Evolutionary conservation across 30 jellyfish, hydroid and myxozoan genomes (phyloP).

Genomic region (Mastigias papua): DNA sequence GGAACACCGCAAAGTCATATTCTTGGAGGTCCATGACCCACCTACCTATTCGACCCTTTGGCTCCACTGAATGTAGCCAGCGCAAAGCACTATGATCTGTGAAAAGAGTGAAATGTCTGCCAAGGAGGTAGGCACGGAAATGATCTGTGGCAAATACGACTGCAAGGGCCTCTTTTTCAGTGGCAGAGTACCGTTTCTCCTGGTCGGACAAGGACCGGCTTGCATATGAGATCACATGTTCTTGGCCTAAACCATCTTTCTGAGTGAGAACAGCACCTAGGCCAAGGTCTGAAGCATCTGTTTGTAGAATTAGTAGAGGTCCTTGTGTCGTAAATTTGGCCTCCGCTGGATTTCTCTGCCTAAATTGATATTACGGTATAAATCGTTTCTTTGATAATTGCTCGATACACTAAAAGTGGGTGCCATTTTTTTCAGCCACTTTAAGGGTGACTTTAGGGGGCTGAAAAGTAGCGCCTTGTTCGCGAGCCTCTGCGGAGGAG

Average conservation of each 20-base stretch:
- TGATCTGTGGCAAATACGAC: slow-evolving; percentile 40
- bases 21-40: slow-evolving; percentile 78
- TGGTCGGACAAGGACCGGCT: slow-evolving; percentile 46
- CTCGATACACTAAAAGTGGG: no score
- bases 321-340: no score
- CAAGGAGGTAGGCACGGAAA: slow-evolving; percentile 51
- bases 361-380: no score
- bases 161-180: slow-evolving; percentile 76
- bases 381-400: no score
- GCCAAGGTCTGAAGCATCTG: slow-evolving; percentile 72
- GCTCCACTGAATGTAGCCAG: slow-evolving; percentile 75
- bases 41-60: slow-evolving; percentile 70
- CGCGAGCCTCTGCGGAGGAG: no score
- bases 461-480: no score
- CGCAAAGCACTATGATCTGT: slow-evolving; percentile 74
- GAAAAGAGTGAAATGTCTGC: slow-evolving; percentile 41
- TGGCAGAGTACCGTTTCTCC: slow-evolving; percentile 35
- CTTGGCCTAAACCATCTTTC: slow-evolving; percentile 10
- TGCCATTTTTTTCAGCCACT: no score
- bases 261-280: slow-evolving; percentile 74
- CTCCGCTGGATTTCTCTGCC: no score
- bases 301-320: no score
- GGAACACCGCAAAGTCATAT: slow-evolving; percentile 30
- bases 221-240: slow-evolving; percentile 59
- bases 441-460: no score